These are phyloP conservation scores for Drosophila stalkeri DNA, from an alignment of 2,888 invertebrate species.

Conservation along the genomic window DNA sequence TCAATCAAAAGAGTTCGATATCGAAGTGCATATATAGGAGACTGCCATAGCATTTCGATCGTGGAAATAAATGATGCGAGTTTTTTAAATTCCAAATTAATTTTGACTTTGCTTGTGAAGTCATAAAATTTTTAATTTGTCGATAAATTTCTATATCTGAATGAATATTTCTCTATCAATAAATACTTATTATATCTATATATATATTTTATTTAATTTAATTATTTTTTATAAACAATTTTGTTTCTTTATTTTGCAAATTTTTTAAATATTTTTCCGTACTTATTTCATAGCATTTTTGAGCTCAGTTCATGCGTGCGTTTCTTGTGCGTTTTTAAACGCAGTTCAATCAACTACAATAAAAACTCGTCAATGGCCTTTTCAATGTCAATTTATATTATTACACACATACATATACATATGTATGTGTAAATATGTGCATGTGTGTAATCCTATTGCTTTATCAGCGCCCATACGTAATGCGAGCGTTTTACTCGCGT, in stretches of 20 bases:
- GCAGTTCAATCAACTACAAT: conserved; percentile 49
- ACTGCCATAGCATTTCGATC: background rate
- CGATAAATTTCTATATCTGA: background rate
- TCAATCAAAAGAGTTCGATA: background rate
- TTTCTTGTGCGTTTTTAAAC: conserved; percentile 34
- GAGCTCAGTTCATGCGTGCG: conserved; percentile 20
- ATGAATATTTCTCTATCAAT: conserved; percentile 2
- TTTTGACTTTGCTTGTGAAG: background rate
- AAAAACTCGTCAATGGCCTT: conserved; percentile 4
- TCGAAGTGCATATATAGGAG: background rate
- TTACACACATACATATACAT: background rate
- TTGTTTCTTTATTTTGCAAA: background rate
- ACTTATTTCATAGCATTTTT: conserved; percentile 14
- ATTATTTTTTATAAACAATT: background rate
- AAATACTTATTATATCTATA: background rate
- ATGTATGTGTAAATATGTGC: background rate
- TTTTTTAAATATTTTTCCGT: background rate
- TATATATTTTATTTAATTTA: background rate
- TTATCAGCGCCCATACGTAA: conserved; percentile 3
- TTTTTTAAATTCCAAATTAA: background rate
- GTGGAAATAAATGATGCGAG: background rate
- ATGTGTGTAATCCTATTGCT: conserved; percentile 18
- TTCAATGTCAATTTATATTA: conserved; percentile 40
- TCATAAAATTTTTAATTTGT: background rate
- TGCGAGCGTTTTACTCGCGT: conserved; percentile 18